Conservation (phyloP, 2,888 invertebrate species). For the Scelioninae gen. 1 region DNA sequence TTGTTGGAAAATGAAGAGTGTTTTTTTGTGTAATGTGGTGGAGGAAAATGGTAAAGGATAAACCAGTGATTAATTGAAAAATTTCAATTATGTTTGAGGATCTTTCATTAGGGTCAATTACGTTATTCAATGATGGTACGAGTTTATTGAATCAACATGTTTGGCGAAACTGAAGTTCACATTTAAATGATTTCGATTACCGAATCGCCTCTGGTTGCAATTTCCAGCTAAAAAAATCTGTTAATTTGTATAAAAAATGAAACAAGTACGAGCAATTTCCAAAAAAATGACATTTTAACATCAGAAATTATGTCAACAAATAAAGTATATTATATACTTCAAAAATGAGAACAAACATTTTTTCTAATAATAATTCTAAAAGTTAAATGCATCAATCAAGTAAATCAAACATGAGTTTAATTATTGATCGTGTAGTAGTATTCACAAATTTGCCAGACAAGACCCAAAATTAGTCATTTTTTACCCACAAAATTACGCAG, state of each 20-base stretch:
- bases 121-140: slow-evolving; percentile 1
- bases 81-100: not conserved
- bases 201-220: not conserved
- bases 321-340: too few relatives aligned
- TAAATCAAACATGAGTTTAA: too few relatives aligned
- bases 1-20: not conserved
- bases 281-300: too few relatives aligned
- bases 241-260: too few relatives aligned
- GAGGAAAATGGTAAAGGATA: not conserved
- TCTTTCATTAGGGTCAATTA: slow-evolving; percentile 3
- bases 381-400: too few relatives aligned
- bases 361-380: too few relatives aligned
- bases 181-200: slow-evolving; percentile 4
- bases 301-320: too few relatives aligned
- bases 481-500: slow-evolving; percentile 4
- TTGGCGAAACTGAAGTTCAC: not conserved
- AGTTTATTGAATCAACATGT: slow-evolving; percentile 12
- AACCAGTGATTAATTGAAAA: not conserved
- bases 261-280: too few relatives aligned
- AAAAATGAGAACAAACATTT: too few relatives aligned
- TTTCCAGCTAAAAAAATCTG: not conserved
- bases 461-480: slow-evolving; percentile 16
- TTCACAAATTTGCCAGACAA: not conserved
- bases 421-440: too few relatives aligned
- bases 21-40: not conserved